These are phyloP conservation scores for Siniperca knerii DNA, from an alignment of 2,113 vertebrate species.

Conservation along the genomic window DNA sequence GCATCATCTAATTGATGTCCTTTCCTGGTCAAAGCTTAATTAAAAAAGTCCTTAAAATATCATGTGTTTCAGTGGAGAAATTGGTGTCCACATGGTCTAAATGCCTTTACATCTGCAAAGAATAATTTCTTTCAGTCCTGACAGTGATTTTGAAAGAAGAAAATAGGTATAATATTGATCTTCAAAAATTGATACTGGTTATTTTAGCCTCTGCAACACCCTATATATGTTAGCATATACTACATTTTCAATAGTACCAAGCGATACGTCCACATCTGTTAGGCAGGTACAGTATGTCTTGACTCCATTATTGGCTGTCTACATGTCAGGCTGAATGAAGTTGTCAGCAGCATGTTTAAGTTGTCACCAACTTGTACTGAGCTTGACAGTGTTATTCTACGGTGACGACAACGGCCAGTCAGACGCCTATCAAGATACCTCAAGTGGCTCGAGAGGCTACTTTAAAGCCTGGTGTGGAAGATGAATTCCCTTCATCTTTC, in stretches of 20 bases:
- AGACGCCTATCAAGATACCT: conserved; percentile 16
- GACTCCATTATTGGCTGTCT: not conserved
- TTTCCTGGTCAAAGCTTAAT: not conserved
- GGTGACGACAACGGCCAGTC: not conserved
- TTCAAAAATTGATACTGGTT: not conserved
- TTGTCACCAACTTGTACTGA: not conserved
- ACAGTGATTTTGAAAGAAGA: not conserved
- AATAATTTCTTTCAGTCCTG: not conserved
- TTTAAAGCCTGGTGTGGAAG: conserved; percentile 40
- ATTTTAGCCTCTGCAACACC: not conserved
- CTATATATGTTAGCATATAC: not conserved
- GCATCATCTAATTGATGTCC: not conserved
- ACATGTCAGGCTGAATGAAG: not conserved
- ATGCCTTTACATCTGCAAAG: not conserved
- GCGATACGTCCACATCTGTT: not conserved
- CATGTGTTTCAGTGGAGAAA: not conserved
- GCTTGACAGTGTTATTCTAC: not conserved
- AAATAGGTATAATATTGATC: not conserved
- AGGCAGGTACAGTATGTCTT: not conserved
- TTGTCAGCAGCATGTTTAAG: conserved; percentile 19
- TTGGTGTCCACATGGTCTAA: not conserved
- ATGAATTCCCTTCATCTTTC: conserved; percentile 58
- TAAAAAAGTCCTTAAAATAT: not conserved
- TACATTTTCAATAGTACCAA: not conserved
- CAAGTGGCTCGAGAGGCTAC: conserved; percentile 16